Conservation (phyloP, 1,140 invertebrate species). For the Metopolophium dirhodum region DNA sequence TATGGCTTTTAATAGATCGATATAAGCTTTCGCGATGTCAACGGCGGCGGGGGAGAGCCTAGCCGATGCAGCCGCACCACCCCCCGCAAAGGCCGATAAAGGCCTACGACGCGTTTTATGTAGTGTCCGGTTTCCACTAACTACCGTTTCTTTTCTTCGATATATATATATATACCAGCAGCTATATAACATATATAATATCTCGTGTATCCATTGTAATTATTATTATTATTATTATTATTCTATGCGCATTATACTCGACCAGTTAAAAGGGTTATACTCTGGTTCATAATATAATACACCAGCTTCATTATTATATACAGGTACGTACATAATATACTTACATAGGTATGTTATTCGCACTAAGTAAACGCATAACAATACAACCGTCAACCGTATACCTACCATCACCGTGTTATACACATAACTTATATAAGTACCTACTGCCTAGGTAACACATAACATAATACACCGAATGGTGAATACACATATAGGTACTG, state of each 20-base stretch:
- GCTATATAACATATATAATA: background rate
- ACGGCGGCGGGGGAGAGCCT: background rate
- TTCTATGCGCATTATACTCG: background rate
- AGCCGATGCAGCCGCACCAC: background rate
- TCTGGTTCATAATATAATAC: background rate
- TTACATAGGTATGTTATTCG: background rate
- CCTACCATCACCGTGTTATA: too few relatives aligned
- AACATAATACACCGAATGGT: too few relatives aligned
- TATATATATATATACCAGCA: background rate
- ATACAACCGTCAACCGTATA: background rate
- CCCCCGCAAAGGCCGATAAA: background rate
- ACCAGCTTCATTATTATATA: background rate
- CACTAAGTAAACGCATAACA: background rate
- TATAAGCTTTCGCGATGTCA: background rate
- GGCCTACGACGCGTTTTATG: conserved; percentile 33
- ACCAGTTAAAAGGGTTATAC: conserved; percentile 22
- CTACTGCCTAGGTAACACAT: too few relatives aligned
- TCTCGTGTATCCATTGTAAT: conserved; percentile 3
- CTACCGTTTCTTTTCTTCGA: background rate
- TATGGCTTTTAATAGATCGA: conserved; percentile 39
- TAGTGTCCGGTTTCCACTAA: conserved; percentile 31
- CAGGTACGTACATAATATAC: background rate
- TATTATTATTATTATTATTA: conserved; percentile 43
- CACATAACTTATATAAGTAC: too few relatives aligned
- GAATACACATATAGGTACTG: too few relatives aligned